A percentile compares a stretch with the other conserved stretches of the same genome.
These are phyloP conservation scores for Lymantria monacha DNA, from an alignment of 2,888 invertebrate species.

Conservation along the genomic window DNA sequence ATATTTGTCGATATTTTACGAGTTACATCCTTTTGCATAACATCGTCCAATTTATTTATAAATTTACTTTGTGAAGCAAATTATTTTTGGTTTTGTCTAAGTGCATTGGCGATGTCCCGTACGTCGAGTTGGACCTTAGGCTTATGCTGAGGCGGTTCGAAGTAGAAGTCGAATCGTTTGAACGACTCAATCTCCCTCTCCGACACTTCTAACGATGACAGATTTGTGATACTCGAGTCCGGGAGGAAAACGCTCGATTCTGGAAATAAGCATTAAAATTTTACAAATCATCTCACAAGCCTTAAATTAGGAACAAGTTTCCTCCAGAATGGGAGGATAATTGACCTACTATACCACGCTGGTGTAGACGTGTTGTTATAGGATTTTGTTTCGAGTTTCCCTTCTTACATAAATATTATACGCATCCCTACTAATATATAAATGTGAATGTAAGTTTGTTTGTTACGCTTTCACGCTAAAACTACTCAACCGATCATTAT, in stretches of 20 bases:
- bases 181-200: constrained; percentile 93
- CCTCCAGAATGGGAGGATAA: no score
- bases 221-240: constrained; percentile 89
- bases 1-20: not conserved
- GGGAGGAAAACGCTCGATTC: constrained; percentile 89
- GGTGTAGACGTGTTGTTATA: no score
- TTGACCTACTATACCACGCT: no score
- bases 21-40: not conserved
- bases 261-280: constrained; percentile 20
- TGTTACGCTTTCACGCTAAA: no score
- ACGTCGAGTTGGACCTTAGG: constrained; percentile 66
- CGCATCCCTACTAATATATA: no score
- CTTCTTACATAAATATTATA: no score
- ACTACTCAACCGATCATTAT: no score
- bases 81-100: constrained; percentile 40
- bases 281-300: no score
- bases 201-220: constrained; percentile 89
- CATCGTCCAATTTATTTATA: not conserved
- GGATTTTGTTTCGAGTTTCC: no score
- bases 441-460: no score
- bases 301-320: no score
- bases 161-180: constrained; percentile 93
- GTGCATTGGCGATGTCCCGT: constrained; percentile 44
- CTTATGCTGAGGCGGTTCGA: constrained; percentile 88
- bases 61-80: not conserved